Conservation (phyloP, 30 jellyfish, hydroid and myxozoan genomes). For the Rhopilema esculentum region DNA sequence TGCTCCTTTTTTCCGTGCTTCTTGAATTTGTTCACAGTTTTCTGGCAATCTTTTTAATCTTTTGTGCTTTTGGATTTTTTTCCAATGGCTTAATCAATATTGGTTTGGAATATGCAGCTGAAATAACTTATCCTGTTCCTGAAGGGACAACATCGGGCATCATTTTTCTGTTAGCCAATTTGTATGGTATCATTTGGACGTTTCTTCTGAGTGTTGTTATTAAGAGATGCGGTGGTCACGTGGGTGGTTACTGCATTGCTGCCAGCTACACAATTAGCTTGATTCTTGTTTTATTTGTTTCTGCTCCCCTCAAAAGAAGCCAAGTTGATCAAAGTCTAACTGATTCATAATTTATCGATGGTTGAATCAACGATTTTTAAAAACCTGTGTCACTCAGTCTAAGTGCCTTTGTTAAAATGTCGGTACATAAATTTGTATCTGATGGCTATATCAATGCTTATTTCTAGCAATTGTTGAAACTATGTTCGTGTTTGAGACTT, state of each 20-base stretch:
- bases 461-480: no score
- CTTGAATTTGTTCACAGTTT: constrained; percentile 69
- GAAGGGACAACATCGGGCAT: constrained; percentile 95
- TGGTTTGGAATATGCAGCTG: constrained; percentile 98
- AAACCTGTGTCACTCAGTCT: no score
- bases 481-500: no score
- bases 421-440: no score
- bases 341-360: no score
- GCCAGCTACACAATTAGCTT: constrained; percentile 63
- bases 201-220: constrained; percentile 77
- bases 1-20: constrained; percentile 72
- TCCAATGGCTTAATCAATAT: constrained; percentile 86
- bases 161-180: constrained; percentile 73
- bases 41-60: constrained; percentile 50
- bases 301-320: constrained; percentile 85
- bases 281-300: constrained; percentile 39
- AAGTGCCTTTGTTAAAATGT: no score
- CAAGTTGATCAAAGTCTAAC: no score
- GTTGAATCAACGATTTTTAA: no score
- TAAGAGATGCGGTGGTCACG: constrained; percentile 73
- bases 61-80: constrained; percentile 86
- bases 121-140: constrained; percentile 91
- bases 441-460: no score
- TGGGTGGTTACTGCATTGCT: constrained; percentile 83
- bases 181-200: constrained; percentile 82